These are phyloP conservation scores for Heliothis virescens DNA, from an alignment of 1,140 invertebrate species.

Conservation along the genomic window DNA sequence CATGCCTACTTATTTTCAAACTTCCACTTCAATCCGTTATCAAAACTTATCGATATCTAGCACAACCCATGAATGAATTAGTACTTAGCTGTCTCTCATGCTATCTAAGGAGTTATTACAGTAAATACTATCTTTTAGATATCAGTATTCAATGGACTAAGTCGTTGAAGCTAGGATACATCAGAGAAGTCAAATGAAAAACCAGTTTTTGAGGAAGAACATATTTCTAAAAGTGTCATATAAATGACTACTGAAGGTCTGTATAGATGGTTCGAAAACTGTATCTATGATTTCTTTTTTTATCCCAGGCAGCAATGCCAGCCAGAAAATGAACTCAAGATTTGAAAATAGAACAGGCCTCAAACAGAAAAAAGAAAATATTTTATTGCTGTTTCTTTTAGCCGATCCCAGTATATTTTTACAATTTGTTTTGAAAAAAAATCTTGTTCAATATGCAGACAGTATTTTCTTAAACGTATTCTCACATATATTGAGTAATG, in stretches of 20 bases:
- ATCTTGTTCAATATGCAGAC: too few relatives aligned
- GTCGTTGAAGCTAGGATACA: not conserved
- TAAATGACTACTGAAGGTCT: not conserved
- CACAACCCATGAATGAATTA: not conserved
- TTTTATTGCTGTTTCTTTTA: too few relatives aligned
- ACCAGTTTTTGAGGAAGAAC: not conserved
- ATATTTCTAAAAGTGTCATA: not conserved
- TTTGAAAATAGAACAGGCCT: too few relatives aligned
- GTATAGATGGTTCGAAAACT: too few relatives aligned
- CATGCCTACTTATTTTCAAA: not conserved
- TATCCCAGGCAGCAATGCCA: constrained; percentile 47
- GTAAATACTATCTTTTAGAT: not conserved
- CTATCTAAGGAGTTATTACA: constrained; percentile 6
- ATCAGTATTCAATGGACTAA: not conserved
- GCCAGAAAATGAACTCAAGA: not conserved
- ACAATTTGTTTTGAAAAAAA: too few relatives aligned
- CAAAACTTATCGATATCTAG: constrained; percentile 9
- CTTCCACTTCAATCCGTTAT: not conserved
- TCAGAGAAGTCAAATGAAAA: not conserved
- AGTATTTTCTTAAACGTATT: too few relatives aligned
- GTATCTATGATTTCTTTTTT: not conserved
- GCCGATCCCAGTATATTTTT: too few relatives aligned
- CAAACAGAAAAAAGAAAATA: too few relatives aligned
- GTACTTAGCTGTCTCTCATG: not conserved
- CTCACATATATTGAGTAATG: too few relatives aligned